Base-by-base conservation (phyloP, 2,888 invertebrate species). In the Adelognathus sp. region DNA sequence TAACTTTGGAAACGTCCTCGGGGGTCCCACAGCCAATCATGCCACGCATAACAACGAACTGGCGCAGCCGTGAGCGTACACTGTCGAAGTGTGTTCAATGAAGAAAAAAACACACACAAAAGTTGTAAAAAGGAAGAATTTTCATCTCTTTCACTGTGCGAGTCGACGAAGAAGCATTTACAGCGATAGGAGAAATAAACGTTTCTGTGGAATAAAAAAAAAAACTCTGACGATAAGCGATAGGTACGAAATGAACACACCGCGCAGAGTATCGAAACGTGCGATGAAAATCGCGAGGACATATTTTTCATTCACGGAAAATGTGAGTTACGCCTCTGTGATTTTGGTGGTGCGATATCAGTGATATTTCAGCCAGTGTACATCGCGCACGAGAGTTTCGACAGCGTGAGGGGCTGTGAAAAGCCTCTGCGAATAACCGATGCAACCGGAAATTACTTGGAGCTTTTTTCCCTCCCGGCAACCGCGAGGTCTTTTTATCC, bases 31-130 rank as follows among this genome's bases (percentile, higher is more conserved):
- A 64, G 64, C 76, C 81, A 79, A 80, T 83, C 82, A 71, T 81
- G 82, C 80, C 74, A 58, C 63, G 83, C 82, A 79, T 85, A 85
- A 81, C 79, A 83, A 85, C 81, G 75, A 76, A 75, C 72, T 60
- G 67, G 29, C n/a, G 24, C 27, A 29, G 67, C 41, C 14, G 66
- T 9, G 31, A 39, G 36, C 9, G 24, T 33, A 66, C 21, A 9
- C n/a, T 3, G 64, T 33, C 33, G 66, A 18, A 31, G 11, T n/a
- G 39, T 7, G 44, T 31, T 18, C 9, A 36, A 54, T 16, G 29
- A 73, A 46, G 21, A 36, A 39, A 52, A 27, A 63, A 46, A 66
- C 52, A 27, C n/a, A n/a, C n/a, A n/a, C n/a, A 31, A 64, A 64
- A 73, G 52, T 27, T 33, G 44, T 41, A 33, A 67, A 46, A 11